A percentile compares a stretch with the other conserved stretches of the same genome.
Conservation (phyloP, 2,888 invertebrate genomes). For the Clunio marinus region DNA sequence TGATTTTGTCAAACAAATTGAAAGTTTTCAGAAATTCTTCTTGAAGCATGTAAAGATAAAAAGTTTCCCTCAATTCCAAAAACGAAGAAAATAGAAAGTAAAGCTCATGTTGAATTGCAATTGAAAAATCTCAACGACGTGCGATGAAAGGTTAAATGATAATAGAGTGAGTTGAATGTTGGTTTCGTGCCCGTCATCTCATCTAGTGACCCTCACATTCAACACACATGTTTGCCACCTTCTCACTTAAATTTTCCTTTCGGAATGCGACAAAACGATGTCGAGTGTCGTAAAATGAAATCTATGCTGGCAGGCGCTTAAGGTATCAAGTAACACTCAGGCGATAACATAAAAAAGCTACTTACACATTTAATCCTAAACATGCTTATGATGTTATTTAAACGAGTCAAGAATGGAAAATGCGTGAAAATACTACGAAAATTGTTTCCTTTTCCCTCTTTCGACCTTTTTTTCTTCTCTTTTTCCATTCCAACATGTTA, state of each 20-base stretch:
- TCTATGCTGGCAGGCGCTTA: background rate
- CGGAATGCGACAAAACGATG: background rate
- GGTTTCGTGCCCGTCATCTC: background rate
- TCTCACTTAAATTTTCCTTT: background rate
- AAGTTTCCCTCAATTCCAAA: background rate
- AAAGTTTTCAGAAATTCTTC: no score
- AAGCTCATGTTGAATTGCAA: constrained; percentile 28
- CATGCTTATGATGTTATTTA: constrained; percentile 36
- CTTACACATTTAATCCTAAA: constrained; percentile 38
- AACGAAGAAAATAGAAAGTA: constrained; percentile 9
- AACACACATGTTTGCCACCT: constrained; percentile 30
- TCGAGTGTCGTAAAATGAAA: background rate
- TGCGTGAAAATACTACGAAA: constrained; percentile 1
- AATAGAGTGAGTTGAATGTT: constrained; percentile 9
- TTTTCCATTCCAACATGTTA: background rate
- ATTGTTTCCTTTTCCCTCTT: background rate
- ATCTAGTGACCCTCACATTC: constrained; percentile 38
- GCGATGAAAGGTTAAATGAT: constrained; percentile 36
- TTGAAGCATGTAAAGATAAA: background rate
- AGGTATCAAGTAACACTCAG: constrained; percentile 6
- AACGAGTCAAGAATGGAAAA: constrained; percentile 22
- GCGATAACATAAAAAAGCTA: constrained; percentile 29
- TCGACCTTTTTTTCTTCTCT: background rate
- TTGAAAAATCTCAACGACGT: constrained; percentile 38
- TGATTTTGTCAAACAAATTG: no score